These are phyloP conservation scores for Piprites chloris DNA, from an alignment of 2,113 vertebrate species.

Conservation along the genomic window DNA sequence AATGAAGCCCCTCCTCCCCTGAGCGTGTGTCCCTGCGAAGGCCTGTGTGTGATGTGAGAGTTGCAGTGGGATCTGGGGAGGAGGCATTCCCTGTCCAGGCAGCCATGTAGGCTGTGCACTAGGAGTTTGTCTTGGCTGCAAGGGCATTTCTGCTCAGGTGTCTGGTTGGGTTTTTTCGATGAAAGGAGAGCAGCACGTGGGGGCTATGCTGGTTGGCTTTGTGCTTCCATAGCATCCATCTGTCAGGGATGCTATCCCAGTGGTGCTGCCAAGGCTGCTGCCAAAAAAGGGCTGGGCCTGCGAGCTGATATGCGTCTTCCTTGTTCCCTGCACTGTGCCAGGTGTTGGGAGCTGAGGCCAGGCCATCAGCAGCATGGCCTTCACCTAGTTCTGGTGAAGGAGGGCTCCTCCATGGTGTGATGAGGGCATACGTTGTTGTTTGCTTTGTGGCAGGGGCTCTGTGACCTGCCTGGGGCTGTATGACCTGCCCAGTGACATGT, in stretches of 20 bases:
- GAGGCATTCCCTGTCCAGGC: neutral
- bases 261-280: neutral
- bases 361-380: rapidly evolving
- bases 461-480: neutral
- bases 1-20: neutral
- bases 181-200: neutral
- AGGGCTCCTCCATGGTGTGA: rapidly evolving
- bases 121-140: neutral
- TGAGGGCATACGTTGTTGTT: rapidly evolving
- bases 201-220: neutral
- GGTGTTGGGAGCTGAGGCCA: neutral
- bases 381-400: neutral
- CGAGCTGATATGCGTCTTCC: rapidly evolving
- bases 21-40: rapidly evolving
- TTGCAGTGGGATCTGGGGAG: neutral
- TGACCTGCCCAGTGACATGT: rapidly evolving
- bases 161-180: neutral
- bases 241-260: rapidly evolving
- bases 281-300: neutral
- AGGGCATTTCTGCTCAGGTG: neutral
- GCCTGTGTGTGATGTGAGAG: rapidly evolving
- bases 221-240: neutral
- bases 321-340: rapidly evolving
- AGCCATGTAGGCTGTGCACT: rapidly evolving
- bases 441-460: rapidly evolving